Base-by-base conservation (phyloP, 1,140 invertebrate genomes). In the Diploscapter pachys region DNA sequence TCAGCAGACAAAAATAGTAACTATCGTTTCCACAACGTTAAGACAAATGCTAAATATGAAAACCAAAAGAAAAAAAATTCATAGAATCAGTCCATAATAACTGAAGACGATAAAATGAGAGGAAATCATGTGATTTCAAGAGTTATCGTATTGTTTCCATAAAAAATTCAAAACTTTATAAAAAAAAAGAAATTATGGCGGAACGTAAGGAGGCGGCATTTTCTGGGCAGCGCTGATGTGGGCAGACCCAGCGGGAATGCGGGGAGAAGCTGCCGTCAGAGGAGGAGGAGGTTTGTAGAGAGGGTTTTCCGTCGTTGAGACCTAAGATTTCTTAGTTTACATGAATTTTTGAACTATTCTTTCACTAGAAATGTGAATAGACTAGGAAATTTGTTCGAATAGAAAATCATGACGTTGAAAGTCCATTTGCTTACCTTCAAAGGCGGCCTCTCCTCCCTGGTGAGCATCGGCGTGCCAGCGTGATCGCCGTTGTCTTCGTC, bases 241-340 rank as follows among this genome's bases (percentile, higher is more conserved):
- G 57, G 62, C 67, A 73, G 66, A 57, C n/a, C 74, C 76, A 50
- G 69, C 62, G 53, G 68, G 68, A 11, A 74, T 65, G 64, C 77
- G 77, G 48, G 77, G 77, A 66, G 71, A 73, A 54, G 65, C 62
- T 59, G 77, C 71, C 56, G 72, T 64, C 5, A 78, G 62, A 31
- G 77, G 78, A 59, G 80, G 80, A 31, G 81, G 81, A 55, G 81
- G 80, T 63, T 76, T 79, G 82, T 82, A 82, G 53, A 82, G 82
- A 9, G 81, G 81, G 65, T 82, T 82, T 68, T 82, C 81, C 68
- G 82, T 81, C 57, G 76, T 66, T 3, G 81, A 82, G 59, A 83
- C 78, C 31, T 31, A 31, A 31, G 31, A 31, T 31, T 31, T 31
- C 31, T 31, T 31, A 31, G 1, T 31, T 31, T 31, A 1, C 31